Base-by-base conservation (phyloP, 2,888 invertebrate species). In the Pristionchus maxplancki region DNA sequence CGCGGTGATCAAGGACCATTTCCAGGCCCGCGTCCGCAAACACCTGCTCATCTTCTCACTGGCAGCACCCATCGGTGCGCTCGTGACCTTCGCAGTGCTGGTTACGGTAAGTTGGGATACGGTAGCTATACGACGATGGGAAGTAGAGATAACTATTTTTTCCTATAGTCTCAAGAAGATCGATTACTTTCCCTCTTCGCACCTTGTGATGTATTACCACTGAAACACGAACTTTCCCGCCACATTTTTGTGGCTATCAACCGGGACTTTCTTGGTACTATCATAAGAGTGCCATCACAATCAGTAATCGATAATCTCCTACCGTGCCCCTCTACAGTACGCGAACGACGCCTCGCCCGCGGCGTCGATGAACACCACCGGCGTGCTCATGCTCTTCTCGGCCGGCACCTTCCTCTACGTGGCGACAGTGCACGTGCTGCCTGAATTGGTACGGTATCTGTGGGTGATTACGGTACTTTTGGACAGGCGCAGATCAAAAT, bases 351-450 rank as follows among this genome's bases (percentile, higher is more conserved):
- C 67, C 37, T 97, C 97, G 92, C 20, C 37, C n/a, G 62, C 85
- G 0, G 28, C 67, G 1, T 97, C 97, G 15, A 96, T 97, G 83
- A 98, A 98, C 95, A 98, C 97, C 2, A 99, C 99, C 44, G 99
- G 97, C 95, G 96, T 99, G 89, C 98, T 99, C 0, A 98, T 99
- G 98, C 95, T 99, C 58, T 99, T 99, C 95, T 98, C 98, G 74
- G 99, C 98, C 0, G 99, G 99, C 0, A 99, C 99, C 24, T 99
- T 99, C 95, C 96, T 99, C 0, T 99, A 99, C 95, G 99, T 99
- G 3, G 98, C 99, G 0, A 99, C 99, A 0, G 98, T 99, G 0
- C 99, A 99, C 95, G 98, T 99, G 0, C 95, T 99, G 84, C 99
- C 99, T 0, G 99, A 99, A 95, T 96, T 99, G 74, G 95, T 95